A percentile compares a stretch with the other conserved stretches of the same genome.
phyloP scores from a whole-genome alignment of 2,888 invertebrate genomes.

The Luffia ferchaultella region DNA sequence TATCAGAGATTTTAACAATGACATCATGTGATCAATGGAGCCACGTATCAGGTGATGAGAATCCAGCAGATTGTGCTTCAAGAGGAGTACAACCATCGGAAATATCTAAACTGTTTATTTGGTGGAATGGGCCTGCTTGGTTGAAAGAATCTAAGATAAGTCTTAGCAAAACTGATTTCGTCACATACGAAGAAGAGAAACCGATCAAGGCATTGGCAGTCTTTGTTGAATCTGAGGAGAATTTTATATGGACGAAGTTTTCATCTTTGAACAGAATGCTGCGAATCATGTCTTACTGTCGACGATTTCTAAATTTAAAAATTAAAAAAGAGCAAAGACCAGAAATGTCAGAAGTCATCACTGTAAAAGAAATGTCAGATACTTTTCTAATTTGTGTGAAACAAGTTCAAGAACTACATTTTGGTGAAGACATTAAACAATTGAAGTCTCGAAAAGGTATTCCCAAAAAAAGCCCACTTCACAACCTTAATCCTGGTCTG shows the following conservation, averaged over 20 bases:
- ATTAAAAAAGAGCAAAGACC: background rate
- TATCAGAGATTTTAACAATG: constrained; percentile 15
- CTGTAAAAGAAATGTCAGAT: background rate
- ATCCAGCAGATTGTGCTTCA: constrained; percentile 22
- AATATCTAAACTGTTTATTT: constrained; percentile 2
- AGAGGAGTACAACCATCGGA: constrained; percentile 15
- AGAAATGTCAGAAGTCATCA: background rate
- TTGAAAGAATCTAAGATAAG: background rate
- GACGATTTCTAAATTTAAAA: background rate
- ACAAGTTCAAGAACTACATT: background rate
- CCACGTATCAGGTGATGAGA: constrained; percentile 16
- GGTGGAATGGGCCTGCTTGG: background rate
- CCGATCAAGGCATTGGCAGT: background rate
- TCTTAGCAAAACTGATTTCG: background rate
- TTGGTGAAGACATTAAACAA: constrained; percentile 3
- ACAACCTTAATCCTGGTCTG: constrained; percentile 3
- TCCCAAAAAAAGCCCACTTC: background rate
- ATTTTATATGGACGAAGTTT: background rate
- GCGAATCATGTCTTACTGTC: background rate
- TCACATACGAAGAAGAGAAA: background rate
- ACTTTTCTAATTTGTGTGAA: background rate
- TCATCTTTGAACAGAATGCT: background rate
- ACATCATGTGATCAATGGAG: constrained; percentile 15
- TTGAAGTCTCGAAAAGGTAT: background rate
- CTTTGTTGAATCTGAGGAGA: background rate